phyloP scores from a whole-genome alignment of 2,888 invertebrate genomes.

The Drosophila mettleri region DNA sequence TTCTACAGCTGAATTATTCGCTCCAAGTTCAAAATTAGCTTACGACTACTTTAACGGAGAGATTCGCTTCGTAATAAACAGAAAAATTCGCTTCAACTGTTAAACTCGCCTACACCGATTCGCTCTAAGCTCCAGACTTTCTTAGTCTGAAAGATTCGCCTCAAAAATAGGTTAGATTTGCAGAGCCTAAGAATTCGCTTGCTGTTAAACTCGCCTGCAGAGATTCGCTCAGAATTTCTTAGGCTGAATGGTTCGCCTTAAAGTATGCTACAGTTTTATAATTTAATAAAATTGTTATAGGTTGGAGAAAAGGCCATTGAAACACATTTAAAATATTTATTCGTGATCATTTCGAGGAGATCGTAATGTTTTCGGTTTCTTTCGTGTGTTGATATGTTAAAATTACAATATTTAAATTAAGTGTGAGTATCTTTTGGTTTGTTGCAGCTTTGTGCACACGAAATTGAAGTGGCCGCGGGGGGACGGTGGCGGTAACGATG shows the following conservation, averaged over 20 bases:
- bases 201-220: not conserved
- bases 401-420: conserved; percentile 34
- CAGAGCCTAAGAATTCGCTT: no score
- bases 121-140: no score
- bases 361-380: conserved; percentile 28
- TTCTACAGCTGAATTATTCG: not conserved
- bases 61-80: no score
- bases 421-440: conserved; percentile 6
- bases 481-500: conserved; percentile 48
- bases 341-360: conserved; percentile 59
- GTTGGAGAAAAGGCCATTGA: conserved; percentile 23
- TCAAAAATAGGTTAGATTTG: not conserved
- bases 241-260: no score
- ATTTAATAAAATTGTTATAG: no score
- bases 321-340: conserved; percentile 63
- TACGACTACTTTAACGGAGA: no score
- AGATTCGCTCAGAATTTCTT: no score
- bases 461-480: conserved; percentile 14
- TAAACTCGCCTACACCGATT: not conserved
- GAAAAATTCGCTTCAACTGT: not conserved
- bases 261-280: no score
- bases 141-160: not conserved
- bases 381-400: conserved; percentile 66
- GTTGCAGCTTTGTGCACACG: conserved; percentile 46
- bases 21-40: not conserved